A percentile compares a stretch with the other conserved stretches of the same genome.
phyloP scores from a whole-genome alignment of 2,888 invertebrate genomes.

The Caenorhabditis drosophilae region DNA sequence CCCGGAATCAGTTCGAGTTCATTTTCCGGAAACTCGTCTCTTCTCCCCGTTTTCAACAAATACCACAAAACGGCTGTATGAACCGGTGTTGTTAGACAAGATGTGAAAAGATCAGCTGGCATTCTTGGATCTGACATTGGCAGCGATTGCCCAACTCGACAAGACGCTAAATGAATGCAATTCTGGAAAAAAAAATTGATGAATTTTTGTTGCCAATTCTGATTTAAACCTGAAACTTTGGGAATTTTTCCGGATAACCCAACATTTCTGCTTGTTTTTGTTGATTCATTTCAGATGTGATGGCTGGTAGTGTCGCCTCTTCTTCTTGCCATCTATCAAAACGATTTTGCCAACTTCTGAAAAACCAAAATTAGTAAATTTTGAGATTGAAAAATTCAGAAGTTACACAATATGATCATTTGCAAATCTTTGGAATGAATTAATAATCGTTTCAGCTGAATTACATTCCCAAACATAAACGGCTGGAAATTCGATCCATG shows the following conservation, averaged over 20 bases:
- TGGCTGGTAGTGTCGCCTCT: constrained; percentile 18
- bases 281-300: constrained; percentile 35
- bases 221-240: constrained; percentile 39
- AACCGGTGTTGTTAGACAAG: constrained; percentile 97
- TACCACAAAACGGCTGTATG: constrained; percentile 74
- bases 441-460: constrained; percentile 93
- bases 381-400: too few relatives aligned
- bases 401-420: constrained; percentile 78
- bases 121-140: constrained; percentile 92
- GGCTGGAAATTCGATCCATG: constrained; percentile 98
- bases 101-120: constrained; percentile 95
- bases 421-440: constrained; percentile 80
- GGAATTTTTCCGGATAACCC: constrained; percentile 37
- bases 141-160: constrained; percentile 87
- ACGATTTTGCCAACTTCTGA: constrained; percentile 27
- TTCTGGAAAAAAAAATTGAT: constrained; percentile 42
- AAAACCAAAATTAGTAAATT: neutral
- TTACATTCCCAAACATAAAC: constrained; percentile 99
- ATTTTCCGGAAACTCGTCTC: constrained; percentile 53
- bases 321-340: constrained; percentile 38
- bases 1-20: constrained; percentile 83
- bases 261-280: constrained; percentile 34
- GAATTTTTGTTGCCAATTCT: too few relatives aligned
- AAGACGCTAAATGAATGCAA: constrained; percentile 96
- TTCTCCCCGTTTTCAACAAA: constrained; percentile 54